These are phyloP conservation scores for Struthidea cinerea DNA, from an alignment of 2,113 vertebrate genomes.

Conservation along the genomic window DNA sequence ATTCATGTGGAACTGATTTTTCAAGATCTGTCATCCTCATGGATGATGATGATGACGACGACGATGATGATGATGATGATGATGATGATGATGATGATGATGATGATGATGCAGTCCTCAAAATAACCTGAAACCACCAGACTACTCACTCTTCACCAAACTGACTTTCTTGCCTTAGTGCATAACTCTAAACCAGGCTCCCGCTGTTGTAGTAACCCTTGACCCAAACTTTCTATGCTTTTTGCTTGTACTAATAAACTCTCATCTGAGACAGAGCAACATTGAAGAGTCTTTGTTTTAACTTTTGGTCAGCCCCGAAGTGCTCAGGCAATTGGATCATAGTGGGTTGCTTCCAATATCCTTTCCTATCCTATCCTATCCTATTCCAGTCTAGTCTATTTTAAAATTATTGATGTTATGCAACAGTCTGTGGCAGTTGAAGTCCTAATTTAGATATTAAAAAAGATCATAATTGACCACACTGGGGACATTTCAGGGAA, in stretches of 20 bases:
- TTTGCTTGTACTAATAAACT: conserved; percentile 9
- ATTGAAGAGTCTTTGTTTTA: background rate
- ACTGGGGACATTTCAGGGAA: background rate
- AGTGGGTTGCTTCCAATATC: background rate
- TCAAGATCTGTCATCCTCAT: background rate
- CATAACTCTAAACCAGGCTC: background rate
- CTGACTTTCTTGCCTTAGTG: background rate
- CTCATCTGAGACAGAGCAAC: background rate
- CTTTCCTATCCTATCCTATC: background rate
- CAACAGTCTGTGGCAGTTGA: background rate
- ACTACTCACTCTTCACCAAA: background rate
- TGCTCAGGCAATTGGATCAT: background rate
- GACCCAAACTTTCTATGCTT: background rate
- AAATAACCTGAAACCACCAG: background rate
- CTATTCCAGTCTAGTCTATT: background rate
- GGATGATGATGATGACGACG: background rate
- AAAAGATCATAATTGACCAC: background rate
- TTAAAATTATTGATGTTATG: background rate
- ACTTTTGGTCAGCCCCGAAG: background rate
- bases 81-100: background rate
- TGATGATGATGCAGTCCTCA: background rate
- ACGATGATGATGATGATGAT: background rate
- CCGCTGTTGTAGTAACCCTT: background rate
- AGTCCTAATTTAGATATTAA: background rate
- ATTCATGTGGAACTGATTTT: background rate